Evolutionary conservation across 2,888 invertebrate species (phyloP), one percentile per base, ranked within the genome.

Genomic region (Apamea anceps): DNA sequence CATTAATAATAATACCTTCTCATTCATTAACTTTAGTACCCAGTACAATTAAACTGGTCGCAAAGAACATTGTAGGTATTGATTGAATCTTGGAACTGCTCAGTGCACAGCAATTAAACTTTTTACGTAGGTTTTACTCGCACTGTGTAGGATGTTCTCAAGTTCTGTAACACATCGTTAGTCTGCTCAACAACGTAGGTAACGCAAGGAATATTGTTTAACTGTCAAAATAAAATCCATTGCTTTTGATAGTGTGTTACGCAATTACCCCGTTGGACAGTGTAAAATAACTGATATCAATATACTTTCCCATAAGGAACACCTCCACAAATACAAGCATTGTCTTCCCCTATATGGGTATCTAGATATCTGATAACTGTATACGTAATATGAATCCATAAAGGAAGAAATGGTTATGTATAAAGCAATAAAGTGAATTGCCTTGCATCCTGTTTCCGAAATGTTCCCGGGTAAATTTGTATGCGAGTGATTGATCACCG

Each of bases 401-500:
- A 82, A 88, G 51, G 78, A 79, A 90, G 84, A 87, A 88, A 87
- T 87, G 86, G 81, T 88, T 87, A 90, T 87, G 87, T 91, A 89
- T 86, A 89, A 88, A 90, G 90, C 90, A 91, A 93, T 92, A 93
- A 92, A 91, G 87, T 84, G 88, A 92, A 94, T 93, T 92, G 92
- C 89, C 92, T 91, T 89, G 89, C 92, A 89, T 93, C 92, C 92
- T 92, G 91, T 91, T 90, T 88, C 88, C 88, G 87, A 89, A 92
- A 91, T 87, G 87, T 86, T 88, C 82, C 77, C 75, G 86, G 85
- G 85, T 82, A 85, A 89, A 91, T 91, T 91, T 90, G 89, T 92
- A 91, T 89, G 91, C 87, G 85, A 84, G 89, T 93, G 94, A 94
- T 93, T 91, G 93, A 94, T 93, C 91, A 87, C 89, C 87, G 89